Base-by-base conservation (phyloP, 2,888 invertebrate species). In the Hypomecis atomaria region DNA sequence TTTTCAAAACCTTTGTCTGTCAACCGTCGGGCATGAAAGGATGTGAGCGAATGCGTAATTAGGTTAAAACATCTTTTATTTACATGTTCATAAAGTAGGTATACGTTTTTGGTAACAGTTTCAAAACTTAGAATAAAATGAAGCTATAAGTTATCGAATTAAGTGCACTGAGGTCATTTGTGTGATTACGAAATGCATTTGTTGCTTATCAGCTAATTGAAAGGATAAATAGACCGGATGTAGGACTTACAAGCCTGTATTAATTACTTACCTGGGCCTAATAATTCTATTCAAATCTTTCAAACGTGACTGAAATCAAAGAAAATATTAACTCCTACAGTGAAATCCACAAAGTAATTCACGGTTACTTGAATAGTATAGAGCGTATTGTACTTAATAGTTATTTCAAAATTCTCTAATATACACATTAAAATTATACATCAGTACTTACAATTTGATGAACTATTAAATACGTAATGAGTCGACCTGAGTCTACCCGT, bases 1-100 rank as follows among this genome's bases (percentile, higher is more conserved):
- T 44, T 62, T 59, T 44, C 44, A 48, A 53, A 58, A 48, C 59
- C 63, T 55, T 63, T 63, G 54, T 59, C 34, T 40, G 40, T 3
- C 52, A 40, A 40, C 52, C 52, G 23, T 8, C 37, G 43, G 47
- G 38, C 43, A 33, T 23, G 42, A 55, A 11, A 60, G 49, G 38
- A 59, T 45, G 57, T 43, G 48, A 62, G 38, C 50, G 34, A 52
- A 58, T 48, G 48, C 52, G 47, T 58, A 62, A 58, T 52, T 58
- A 53, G 57, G 57, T 53, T 48, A 57, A 56, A 33, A 43, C 34
- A 34, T 38, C 5, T 43, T 43, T 52, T 49, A n/a, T 43, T 52
- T 3, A 40, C 8, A 9, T 40, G 10, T 10, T 4, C 10, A 40
- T 10, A 10, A 5, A 40, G 3, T 7, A 36, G 8, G 13, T 13